Evolutionary conservation across 2,888 invertebrate species (phyloP).

Genomic region (Eudemis profundana): DNA sequence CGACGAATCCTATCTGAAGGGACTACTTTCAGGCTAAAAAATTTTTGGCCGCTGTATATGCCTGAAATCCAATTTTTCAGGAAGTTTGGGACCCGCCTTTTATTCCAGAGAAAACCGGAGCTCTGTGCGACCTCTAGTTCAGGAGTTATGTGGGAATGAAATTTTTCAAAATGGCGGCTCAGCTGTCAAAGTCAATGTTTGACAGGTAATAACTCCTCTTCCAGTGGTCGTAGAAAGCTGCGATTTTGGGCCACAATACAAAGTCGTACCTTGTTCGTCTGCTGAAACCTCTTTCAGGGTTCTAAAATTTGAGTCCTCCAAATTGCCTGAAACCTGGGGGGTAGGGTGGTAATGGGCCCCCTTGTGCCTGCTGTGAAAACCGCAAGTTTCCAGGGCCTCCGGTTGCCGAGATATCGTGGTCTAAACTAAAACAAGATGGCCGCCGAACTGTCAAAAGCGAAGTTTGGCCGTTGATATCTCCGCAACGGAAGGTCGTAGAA

Average conservation of each 20-base stretch:
- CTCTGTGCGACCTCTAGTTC: constrained; percentile 2
- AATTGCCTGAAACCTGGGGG: neutral
- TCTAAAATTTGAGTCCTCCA: neutral
- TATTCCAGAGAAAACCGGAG: constrained; percentile 3
- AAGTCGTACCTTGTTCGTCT: neutral
- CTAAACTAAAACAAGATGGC: too few relatives aligned
- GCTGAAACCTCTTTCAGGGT: neutral
- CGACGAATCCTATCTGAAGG: neutral
- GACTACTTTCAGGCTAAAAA: neutral
- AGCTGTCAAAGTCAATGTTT: too few relatives aligned
- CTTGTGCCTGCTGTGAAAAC: neutral
- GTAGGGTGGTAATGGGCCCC: neutral
- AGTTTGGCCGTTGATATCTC: too few relatives aligned
- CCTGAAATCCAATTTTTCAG: neutral
- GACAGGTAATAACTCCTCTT: too few relatives aligned
- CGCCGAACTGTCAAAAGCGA: too few relatives aligned
- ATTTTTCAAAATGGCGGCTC: too few relatives aligned
- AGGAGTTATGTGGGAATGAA: neutral
- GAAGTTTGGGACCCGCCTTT: constrained; percentile 8
- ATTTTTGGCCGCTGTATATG: neutral
- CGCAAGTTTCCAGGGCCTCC: neutral
- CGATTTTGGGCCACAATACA: neutral
- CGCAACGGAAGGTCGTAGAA: too few relatives aligned
- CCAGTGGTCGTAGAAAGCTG: neutral
- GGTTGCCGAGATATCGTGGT: neutral